Percentiles rank a stretch among this genome's conserved stretches.
phyloP scores from a whole-genome alignment of 1,140 invertebrate species.

The Dryas iulia region DNA sequence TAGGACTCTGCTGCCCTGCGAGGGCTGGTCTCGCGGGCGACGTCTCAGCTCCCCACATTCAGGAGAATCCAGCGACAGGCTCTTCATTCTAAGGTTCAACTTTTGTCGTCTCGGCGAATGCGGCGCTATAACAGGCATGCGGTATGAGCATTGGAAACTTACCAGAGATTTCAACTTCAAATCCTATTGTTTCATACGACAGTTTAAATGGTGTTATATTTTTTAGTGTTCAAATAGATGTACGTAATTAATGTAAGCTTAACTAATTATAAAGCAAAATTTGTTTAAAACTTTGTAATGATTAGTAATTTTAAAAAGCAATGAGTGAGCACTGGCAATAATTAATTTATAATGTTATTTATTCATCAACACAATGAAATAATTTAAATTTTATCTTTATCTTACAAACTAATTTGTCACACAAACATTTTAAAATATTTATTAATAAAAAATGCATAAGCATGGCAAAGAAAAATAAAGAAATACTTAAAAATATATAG shows the following conservation, averaged over 20 bases:
- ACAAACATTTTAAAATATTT: conserved; percentile 22
- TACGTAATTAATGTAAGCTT: conserved; percentile 12
- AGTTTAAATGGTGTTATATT: background rate
- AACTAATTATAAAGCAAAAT: conserved; percentile 7
- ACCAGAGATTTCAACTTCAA: conserved; percentile 27
- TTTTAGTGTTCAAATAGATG: background rate
- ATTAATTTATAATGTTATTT: background rate
- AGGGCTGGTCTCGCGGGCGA: conserved; percentile 78
- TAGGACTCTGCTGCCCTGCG: conserved; percentile 73
- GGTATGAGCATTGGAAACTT: conserved; percentile 54
- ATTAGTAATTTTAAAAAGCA: background rate
- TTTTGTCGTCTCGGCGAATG: conserved; percentile 97
- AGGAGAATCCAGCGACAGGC: conserved; percentile 96
- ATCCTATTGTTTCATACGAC: background rate
- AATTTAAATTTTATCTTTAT: conserved; percentile 1
- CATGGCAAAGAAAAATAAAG: conserved; percentile 50
- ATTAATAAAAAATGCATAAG: conserved; percentile 53
- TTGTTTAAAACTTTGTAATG: background rate
- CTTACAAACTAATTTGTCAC: conserved; percentile 22
- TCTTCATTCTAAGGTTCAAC: conserved; percentile 98
- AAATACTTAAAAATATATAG: conserved; percentile 19
- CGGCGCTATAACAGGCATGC: conserved; percentile 87
- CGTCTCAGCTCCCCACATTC: conserved; percentile 94
- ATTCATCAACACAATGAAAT: background rate
- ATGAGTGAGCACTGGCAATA: background rate